Base-by-base conservation (phyloP, 2,113 vertebrate genomes). In the Planiliza haematocheilus region DNA sequence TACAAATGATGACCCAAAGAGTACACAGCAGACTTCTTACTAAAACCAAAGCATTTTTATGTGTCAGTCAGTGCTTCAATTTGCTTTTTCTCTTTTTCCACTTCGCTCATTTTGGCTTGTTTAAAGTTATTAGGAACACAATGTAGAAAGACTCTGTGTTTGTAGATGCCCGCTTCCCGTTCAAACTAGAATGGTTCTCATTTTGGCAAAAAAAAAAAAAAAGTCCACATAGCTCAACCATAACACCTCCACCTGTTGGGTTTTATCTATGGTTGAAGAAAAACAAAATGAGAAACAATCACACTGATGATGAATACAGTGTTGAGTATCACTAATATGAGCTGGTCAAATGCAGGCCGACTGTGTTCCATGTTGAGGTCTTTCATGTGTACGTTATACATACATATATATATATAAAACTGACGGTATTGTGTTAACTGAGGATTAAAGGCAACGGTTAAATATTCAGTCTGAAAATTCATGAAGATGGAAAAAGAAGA, bases 1-100 rank as follows among this genome's bases (percentile, higher is more conserved):
- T 93, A 93, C 91, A 94, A 93, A 91, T 89, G 83, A 92, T 88
- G 90, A 93, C 86, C 89, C 81, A 85, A 89, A 89, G 64, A 92
- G 83, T 82, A 91, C 90, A 92, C 82, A 86, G 89, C 84, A 86
- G 84, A 92, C 85, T 45, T 83, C 39, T 73, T 81, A 81, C 70
- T 70, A 84, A 81, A 84, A 75, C 81, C 58, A 84, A 66, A 82
- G 63, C 75, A 68, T 68, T 79, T 83, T 80, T 77, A 82, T 69
- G 62, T 20, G 46, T 64, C 66, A 70, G 50, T 91, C 82, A 87
- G 83, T 89, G 83, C 81, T 85, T 58, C 9, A 6, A 8, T 37
- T 58, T 34, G 24, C 5, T 30, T 18, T 55, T 67, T 34, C 34
- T 45, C 0, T 42, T 56, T 45, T 70, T 30, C 49, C 21, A 45